Evolutionary conservation across 2,797 vertebrate genomes (phyloP), one percentile per base, ranked within the genome.

Genomic region (Girardinus metallicus): DNA sequence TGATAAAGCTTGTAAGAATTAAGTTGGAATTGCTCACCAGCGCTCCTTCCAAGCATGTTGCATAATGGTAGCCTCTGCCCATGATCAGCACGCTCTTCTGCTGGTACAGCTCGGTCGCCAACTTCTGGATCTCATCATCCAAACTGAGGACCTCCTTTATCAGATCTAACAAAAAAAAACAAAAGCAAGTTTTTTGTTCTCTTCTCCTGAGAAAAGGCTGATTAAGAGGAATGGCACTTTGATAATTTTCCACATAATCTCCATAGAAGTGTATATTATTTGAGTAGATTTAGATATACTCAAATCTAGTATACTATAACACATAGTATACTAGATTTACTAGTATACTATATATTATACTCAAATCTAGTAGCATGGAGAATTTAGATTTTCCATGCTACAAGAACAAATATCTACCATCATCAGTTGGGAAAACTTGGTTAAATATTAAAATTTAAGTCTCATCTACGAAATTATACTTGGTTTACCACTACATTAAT

Each of bases 51-150:
- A 99, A 94, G 90, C 98, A 99, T 0, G 99, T 98, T 72, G 99
- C 98, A 0, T 99, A 99, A 90, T 99, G 98, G 91, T 98, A 99
- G 1, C 99, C 99, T 83, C 99, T 95, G 36, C 99, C 99, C 99
- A 99, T 99, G 93, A 99, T 99, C 88, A 99, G 96, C 2, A 99
- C 97, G 0, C 98, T 99, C 93, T 99, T 99, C 95, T 99, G 97
- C 83, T 99, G 96, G 94, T 98, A 99, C 2, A 99, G 96, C 91
- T 99, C 98, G 0, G 91, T 92, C 3, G 98, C 98, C 91, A 99
- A 82, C 85, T 97, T 97, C 96, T 99, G 97, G 93, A 99, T 99
- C 96, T 99, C 98, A 77, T 99, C 97, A 76, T 99, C 98, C 95
- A 99, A 95, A 86, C 96, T 96, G 87, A 99, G 95, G 70, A 99